Conservation (phyloP, 2,888 invertebrate species). For the Philopedon plagiatum region DNA sequence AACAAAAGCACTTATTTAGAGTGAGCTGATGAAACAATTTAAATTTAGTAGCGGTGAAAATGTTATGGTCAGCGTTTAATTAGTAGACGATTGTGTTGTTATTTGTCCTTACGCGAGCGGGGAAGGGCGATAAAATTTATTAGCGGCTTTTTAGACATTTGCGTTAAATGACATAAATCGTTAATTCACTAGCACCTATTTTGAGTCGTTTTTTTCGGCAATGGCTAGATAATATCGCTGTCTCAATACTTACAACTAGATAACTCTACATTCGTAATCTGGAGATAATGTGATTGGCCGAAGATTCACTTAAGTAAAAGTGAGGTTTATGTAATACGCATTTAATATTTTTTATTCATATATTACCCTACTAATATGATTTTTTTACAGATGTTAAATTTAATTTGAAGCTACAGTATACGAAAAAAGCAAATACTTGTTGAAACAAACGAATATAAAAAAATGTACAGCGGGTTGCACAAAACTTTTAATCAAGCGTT, state of each 20-base stretch:
- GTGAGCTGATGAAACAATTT: slow-evolving; percentile 67
- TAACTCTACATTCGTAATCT: too few relatives aligned
- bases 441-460: too few relatives aligned
- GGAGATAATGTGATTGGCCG: too few relatives aligned
- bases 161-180: slow-evolving; percentile 38
- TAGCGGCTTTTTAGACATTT: slow-evolving; percentile 30
- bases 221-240: not conserved
- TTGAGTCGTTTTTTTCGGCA: not conserved
- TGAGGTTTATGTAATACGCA: too few relatives aligned
- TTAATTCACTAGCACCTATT: slow-evolving; percentile 19
- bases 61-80: slow-evolving; percentile 64
- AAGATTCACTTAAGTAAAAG: too few relatives aligned
- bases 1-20: slow-evolving; percentile 67
- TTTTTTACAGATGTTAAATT: too few relatives aligned
- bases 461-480: too few relatives aligned
- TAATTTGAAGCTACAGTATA: too few relatives aligned
- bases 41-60: slow-evolving; percentile 66
- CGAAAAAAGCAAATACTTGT: too few relatives aligned
- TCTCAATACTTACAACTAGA: not conserved
- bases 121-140: slow-evolving; percentile 13
- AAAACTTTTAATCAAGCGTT: too few relatives aligned
- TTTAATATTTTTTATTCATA: too few relatives aligned
- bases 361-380: too few relatives aligned
- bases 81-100: slow-evolving; percentile 61
- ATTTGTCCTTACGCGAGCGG: slow-evolving; percentile 51